Percentiles rank a stretch among this genome's conserved stretches.
Evolutionary conservation across 1,140 invertebrate genomes (phyloP).

Genomic region (Schlechtendalia chinensis): DNA sequence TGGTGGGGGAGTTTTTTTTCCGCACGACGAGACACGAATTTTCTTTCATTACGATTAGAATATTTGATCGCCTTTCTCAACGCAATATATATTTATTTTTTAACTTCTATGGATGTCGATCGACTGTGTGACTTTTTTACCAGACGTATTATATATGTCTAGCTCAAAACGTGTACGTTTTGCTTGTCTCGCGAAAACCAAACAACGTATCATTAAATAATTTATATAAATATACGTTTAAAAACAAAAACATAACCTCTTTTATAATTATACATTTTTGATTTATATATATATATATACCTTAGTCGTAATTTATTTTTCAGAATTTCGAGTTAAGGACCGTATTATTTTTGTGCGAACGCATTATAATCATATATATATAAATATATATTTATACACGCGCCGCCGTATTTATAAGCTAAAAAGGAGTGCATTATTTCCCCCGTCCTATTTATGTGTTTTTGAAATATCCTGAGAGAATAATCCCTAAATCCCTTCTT

Average conservation of each 20-base stretch:
- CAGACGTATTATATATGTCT: too few species aligned
- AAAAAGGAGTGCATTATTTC: conserved; percentile 19
- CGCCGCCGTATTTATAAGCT: not conserved
- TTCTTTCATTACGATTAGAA: too few species aligned
- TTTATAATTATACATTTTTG: not conserved
- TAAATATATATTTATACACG: too few species aligned
- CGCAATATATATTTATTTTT: too few species aligned
- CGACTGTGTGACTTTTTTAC: too few species aligned
- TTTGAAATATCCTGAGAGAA: conserved; percentile 15
- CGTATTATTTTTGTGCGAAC: conserved; percentile 10
- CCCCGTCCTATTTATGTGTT: conserved; percentile 1
- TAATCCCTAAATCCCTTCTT: conserved; percentile 17
- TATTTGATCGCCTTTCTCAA: too few species aligned
- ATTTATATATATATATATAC: not conserved
- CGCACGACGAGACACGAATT: too few species aligned
- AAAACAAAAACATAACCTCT: too few species aligned
- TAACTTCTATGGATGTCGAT: too few species aligned
- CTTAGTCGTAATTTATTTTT: conserved; percentile 8
- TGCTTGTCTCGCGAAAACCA: too few species aligned
- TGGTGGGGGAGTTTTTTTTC: too few species aligned
- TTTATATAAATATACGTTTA: not conserved
- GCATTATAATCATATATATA: not conserved
- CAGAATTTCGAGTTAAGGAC: not conserved
- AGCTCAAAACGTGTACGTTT: too few species aligned
- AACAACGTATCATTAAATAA: not conserved